Percentiles rank a stretch among this genome's conserved stretches.
These are phyloP conservation scores for Semnornis frantzii DNA, from an alignment of 2,113 vertebrate species.

Conservation along the genomic window DNA sequence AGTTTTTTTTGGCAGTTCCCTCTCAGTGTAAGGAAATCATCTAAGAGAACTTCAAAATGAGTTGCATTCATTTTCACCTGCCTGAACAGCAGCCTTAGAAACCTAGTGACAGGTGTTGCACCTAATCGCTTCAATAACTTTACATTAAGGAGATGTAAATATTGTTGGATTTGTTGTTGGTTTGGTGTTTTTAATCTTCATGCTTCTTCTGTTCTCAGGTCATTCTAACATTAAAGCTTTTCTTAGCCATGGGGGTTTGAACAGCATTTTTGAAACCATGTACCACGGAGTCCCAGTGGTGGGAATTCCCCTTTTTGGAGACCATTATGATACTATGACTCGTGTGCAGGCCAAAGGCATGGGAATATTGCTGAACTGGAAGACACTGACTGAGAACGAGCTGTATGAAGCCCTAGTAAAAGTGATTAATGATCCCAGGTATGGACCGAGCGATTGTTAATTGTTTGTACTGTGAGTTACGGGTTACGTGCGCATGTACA, in stretches of 20 bases:
- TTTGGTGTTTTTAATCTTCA: neutral
- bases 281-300: constrained; percentile 97
- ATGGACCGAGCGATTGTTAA: neutral
- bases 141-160: neutral
- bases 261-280: constrained; percentile 99
- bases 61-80: neutral
- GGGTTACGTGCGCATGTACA: fast-evolving
- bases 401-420: constrained; percentile 85
- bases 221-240: constrained; percentile 91
- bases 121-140: neutral
- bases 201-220: constrained; percentile 73
- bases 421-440: constrained; percentile 91
- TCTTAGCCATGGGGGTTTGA: constrained; percentile 95
- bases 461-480: neutral
- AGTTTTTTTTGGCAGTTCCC: neutral
- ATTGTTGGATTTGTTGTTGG: neutral
- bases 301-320: constrained; percentile 95
- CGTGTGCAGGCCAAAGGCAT: constrained; percentile 97
- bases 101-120: fast-evolving
- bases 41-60: neutral
- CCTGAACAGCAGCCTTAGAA: neutral
- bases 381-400: constrained; percentile 86
- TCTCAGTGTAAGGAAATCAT: neutral
- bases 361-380: constrained; percentile 96
- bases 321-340: constrained; percentile 99